Evolutionary conservation across 1,140 invertebrate genomes (phyloP), one percentile per base, ranked within the genome.

Genomic region (Hyphantria cunea): DNA sequence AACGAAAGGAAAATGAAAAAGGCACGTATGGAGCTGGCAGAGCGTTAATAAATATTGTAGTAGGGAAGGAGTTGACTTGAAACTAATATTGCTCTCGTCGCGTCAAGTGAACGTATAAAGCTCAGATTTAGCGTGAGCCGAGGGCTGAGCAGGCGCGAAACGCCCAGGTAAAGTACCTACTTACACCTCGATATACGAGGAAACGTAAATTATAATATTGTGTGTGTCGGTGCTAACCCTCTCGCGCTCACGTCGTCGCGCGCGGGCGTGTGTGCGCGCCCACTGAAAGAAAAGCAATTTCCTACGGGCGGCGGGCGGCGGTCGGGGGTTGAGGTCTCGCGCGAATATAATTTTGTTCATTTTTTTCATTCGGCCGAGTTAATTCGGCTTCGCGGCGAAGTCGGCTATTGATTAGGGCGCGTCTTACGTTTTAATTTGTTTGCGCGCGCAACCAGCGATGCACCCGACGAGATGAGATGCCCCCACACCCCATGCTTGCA

Each of bases 391-490:
- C 80, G 80, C 83, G 84, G 84, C 83, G 79, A 78, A 84, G 79
- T 80, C 84, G 80, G 87, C 87, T 90, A 90, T 90, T 90, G 87
- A 90, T 90, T 90, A 90, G 87, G 87, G 85, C 84, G 87, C 87
- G 87, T 90, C 87, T 90, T 90, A 88, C 84, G 82, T 88, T 90
- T 90, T 90, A 90, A 90, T 90, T 90, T 90, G 87, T 90, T 90
- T 90, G 87, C 87, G 87, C 87, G 87, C 87, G 87, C 87, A 90
- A 80, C 80, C 71, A 37, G 55, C 72, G 80, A 86, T 87, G 85
- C 85, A 87, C 81, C 80, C 82, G 72, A 45, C 68, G 78, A 85
- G 84, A 85, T 86, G 84, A 84, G 77, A 56, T 69, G 66, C 70
- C 62, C 51, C 54, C 45, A 42, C 63, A 53, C 64, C 41, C 64